phyloP scores from a whole-genome alignment of 2,113 vertebrate genomes.

The Cromileptes altivelis region DNA sequence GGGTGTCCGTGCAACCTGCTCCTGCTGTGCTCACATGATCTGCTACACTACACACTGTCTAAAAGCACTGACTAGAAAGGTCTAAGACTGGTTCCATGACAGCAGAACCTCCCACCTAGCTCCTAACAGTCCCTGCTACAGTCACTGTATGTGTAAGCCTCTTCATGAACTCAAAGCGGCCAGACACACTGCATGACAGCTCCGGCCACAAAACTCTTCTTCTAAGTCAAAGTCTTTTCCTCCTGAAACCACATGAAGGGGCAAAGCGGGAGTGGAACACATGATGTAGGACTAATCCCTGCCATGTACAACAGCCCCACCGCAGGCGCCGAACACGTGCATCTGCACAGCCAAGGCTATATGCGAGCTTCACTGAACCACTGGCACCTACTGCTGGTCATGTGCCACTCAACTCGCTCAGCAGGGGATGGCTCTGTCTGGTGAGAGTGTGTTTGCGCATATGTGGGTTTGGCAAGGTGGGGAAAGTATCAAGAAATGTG shows the following conservation, averaged over 20 bases:
- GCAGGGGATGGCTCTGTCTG: not conserved
- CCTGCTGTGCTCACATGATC: slow-evolving; percentile 48
- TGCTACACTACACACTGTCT: slow-evolving; percentile 35
- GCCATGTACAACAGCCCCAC: slow-evolving; percentile 71
- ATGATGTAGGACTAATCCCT: slow-evolving; percentile 69
- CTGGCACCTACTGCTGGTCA: slow-evolving; percentile 53
- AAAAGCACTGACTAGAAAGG: slow-evolving; percentile 30
- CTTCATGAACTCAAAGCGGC: slow-evolving; percentile 10
- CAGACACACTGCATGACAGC: slow-evolving; percentile 52
- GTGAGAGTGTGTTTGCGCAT: slow-evolving; percentile 23
- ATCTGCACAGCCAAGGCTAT: slow-evolving; percentile 38
- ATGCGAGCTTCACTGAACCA: slow-evolving; percentile 49
- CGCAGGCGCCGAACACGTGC: slow-evolving; percentile 51
- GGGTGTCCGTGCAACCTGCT: slow-evolving; percentile 34
- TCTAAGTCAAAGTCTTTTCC: slow-evolving; percentile 63
- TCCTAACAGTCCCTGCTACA: not conserved
- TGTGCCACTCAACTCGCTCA: slow-evolving; percentile 43
- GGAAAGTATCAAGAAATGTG: slow-evolving; percentile 9
- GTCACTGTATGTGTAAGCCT: slow-evolving; percentile 4
- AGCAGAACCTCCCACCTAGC: slow-evolving; percentile 44
- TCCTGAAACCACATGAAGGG: slow-evolving; percentile 69
- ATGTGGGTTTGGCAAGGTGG: slow-evolving; percentile 32
- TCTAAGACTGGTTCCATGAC: slow-evolving; percentile 33
- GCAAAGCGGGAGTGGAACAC: slow-evolving; percentile 57
- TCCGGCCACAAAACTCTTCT: slow-evolving; percentile 62